Evolutionary conservation across 2,888 invertebrate genomes (phyloP).

Genomic region (Microplitis manilae): DNA sequence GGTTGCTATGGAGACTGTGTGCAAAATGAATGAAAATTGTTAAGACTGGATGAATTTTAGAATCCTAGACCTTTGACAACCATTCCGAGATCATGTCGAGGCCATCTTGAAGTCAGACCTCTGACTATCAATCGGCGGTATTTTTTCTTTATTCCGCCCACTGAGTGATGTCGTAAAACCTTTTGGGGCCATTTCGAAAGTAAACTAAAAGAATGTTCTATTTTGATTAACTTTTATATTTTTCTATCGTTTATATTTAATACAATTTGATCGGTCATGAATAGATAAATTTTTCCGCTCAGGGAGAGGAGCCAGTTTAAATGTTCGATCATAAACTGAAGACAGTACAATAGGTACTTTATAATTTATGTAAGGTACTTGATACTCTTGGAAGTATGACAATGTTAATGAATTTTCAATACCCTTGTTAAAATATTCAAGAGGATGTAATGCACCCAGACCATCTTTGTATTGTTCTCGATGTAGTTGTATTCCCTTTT

Average conservation of each 20-base stretch:
- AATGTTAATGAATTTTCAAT: not conserved
- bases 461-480: not conserved
- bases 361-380: not conserved
- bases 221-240: not conserved
- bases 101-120: too few species aligned
- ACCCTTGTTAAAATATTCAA: not conserved
- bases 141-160: too few species aligned
- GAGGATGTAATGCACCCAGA: not conserved
- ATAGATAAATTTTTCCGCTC: not conserved
- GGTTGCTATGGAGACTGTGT: too few species aligned
- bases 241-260: not conserved
- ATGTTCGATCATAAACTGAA: not conserved
- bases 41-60: too few species aligned
- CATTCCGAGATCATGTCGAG: too few species aligned
- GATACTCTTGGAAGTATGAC: slow-evolving; percentile 9
- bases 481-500: not conserved
- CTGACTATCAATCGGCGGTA: too few species aligned
- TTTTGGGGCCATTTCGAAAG: too few species aligned
- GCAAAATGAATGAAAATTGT: too few species aligned
- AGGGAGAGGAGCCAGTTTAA: not conserved
- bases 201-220: too few species aligned
- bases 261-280: not conserved
- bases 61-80: too few species aligned
- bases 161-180: too few species aligned
- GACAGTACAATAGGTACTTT: not conserved